phyloP scores from a whole-genome alignment of 2,888 invertebrate species.

The Rhogogaster chlorosoma region DNA sequence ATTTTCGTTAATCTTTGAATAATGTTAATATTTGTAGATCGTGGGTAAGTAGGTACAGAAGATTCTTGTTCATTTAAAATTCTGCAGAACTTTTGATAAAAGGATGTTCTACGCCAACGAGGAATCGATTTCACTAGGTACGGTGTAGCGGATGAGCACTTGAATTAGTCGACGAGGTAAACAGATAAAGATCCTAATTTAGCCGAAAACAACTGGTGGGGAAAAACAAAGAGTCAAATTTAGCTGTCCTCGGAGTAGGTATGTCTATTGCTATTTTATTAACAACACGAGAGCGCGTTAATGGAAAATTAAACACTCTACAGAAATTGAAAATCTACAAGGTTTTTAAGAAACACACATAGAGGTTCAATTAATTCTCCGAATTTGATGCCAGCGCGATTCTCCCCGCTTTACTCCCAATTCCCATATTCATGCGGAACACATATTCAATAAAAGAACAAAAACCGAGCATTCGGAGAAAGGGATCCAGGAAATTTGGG shows the following conservation, averaged over 20 bases:
- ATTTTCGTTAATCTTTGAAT: neutral
- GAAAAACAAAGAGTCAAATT: conserved; percentile 5
- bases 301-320: neutral
- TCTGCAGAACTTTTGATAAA: neutral
- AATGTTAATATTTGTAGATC: neutral
- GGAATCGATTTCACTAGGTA: neutral
- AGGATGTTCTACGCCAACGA: neutral
- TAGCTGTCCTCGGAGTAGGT: neutral
- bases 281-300: neutral
- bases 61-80: neutral
- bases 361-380: neutral
- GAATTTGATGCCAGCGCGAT: neutral
- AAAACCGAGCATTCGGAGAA: neutral
- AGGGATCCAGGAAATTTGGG: neutral
- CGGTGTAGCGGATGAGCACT: neutral
- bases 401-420: neutral
- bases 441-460: neutral
- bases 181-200: conserved; percentile 33
- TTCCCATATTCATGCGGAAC: neutral
- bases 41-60: neutral
- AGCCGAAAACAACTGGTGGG: neutral
- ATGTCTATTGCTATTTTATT: conserved; percentile 5
- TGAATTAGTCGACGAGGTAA: neutral
- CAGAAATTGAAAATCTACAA: neutral
- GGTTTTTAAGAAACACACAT: neutral